These are phyloP conservation scores for Hirtodrosophila confusa DNA, from an alignment of 2,888 invertebrate species.

Conservation along the genomic window DNA sequence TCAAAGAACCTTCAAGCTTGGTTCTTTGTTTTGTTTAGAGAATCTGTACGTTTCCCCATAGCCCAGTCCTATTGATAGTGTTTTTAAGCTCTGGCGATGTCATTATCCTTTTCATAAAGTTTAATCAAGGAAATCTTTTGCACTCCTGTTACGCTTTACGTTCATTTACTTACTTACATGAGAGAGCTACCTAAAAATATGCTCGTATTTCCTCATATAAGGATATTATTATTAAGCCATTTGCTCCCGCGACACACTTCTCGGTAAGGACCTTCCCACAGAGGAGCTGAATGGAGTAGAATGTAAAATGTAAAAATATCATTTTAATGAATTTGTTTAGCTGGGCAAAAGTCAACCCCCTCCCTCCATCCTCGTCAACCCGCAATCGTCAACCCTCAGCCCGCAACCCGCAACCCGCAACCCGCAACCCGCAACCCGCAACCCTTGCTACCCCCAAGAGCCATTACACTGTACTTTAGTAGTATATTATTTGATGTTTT, in stretches of 20 bases:
- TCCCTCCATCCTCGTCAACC: neutral
- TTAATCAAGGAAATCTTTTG: too few relatives aligned
- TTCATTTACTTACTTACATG: too few relatives aligned
- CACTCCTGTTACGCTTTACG: too few relatives aligned
- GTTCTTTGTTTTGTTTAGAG: too few relatives aligned
- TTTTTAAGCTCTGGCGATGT: too few relatives aligned
- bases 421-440: neutral
- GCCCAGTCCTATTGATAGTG: too few relatives aligned
- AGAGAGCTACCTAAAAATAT: neutral
- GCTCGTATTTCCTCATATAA: slow-evolving; percentile 18
- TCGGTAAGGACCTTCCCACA: neutral
- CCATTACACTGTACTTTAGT: slow-evolving; percentile 16
- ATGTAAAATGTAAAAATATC: slow-evolving; percentile 49
- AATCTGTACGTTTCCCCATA: too few relatives aligned
- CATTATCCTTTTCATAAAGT: too few relatives aligned
- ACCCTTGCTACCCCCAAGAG: slow-evolving; percentile 12
- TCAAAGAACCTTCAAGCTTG: too few relatives aligned
- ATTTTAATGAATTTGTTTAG: slow-evolving; percentile 59
- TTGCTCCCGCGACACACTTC: neutral
- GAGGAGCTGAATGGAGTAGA: slow-evolving; percentile 15
- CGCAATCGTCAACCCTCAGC: too few relatives aligned
- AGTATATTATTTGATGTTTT: slow-evolving; percentile 44
- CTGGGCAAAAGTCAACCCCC: slow-evolving; percentile 33
- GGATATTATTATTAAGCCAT: slow-evolving; percentile 40
- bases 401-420: too few relatives aligned